Percentiles rank a stretch among this genome's conserved stretches.
Conservation (phyloP, 2,113 vertebrate species). For the Lampris megalopsis region DNA sequence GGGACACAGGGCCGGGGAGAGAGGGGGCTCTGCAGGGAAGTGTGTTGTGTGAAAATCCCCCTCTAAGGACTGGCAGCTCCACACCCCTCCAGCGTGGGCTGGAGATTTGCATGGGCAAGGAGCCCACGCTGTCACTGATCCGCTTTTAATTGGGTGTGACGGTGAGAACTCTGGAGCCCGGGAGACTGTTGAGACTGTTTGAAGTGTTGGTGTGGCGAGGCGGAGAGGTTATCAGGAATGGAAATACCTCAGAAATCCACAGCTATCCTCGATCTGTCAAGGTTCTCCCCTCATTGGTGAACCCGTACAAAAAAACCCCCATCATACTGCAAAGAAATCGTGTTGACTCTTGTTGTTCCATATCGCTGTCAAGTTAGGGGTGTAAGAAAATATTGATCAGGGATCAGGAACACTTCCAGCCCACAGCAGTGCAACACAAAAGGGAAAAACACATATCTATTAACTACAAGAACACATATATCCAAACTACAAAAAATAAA, state of each 20-base stretch:
- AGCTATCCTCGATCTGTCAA: background rate
- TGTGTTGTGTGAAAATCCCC: conserved; percentile 72
- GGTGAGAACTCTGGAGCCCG: conserved; percentile 60
- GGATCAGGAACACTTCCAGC: too few relatives aligned
- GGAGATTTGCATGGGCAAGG: conserved; percentile 79
- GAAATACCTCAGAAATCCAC: background rate
- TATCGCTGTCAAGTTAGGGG: too few relatives aligned
- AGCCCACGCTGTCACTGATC: conserved; percentile 71
- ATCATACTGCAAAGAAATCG: background rate
- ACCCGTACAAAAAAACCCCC: background rate
- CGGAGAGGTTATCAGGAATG: background rate
- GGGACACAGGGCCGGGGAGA: background rate
- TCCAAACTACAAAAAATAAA: too few relatives aligned
- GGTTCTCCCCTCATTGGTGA: too few relatives aligned
- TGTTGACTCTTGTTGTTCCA: background rate
- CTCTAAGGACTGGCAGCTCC: conserved; percentile 50
- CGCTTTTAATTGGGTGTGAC: conserved; percentile 79
- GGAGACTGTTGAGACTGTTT: background rate
- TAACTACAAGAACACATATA: too few relatives aligned
- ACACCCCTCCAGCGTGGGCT: conserved; percentile 58
- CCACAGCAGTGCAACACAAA: too few relatives aligned
- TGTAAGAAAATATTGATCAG: too few relatives aligned
- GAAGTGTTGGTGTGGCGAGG: background rate
- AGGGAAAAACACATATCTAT: too few relatives aligned
- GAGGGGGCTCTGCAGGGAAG: conserved; percentile 24